Base-by-base conservation (phyloP, 2,113 vertebrate genomes). In the Calyptomena viridis region DNA sequence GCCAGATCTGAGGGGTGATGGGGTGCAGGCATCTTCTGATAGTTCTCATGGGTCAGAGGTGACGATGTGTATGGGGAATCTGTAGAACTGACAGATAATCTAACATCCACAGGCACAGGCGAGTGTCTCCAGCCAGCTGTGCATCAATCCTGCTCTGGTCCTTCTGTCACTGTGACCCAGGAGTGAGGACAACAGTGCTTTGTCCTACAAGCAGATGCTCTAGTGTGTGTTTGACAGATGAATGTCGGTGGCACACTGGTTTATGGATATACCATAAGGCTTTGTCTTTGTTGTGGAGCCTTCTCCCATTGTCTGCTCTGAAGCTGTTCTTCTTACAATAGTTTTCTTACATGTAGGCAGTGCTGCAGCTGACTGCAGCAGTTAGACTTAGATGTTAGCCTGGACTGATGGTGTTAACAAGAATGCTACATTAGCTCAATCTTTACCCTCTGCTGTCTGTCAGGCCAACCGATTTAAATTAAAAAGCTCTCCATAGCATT, bases 141-240 rank as follows among this genome's bases (percentile, higher is more conserved):
- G 46, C 3, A 3, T 63, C 79, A 39, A 0, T 22, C 47, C 59
- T 64, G 55, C 75, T 63, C n/a, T 1, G 0, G 12, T 73, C 15
- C 46, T 18, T 33, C 56, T 4, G 0, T 23, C 60, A 25, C 20
- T 7, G 56, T 0, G 4, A 69, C 69, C 94, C 47, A 50, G 68
- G 39, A 67, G 42, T 0, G 0, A 53, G n/a, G 42, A 24, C 47
- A 27, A 0, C 28, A 35, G 5, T 42, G 35, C 59, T 81, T 20
- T 14, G 9, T 46, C 24, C 13, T 80, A 39, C 18, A 46, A 49
- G 17, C 18, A 37, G 63, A 5, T 82, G 71, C 35, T 68, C 7
- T 28, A 25, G 40, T 14, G 3, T 0, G 1, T 31, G 8, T 28
- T 55, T 93, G 64, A 56, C 64, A 71, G 75, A 42, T 1, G 49